Evolutionary conservation across 2,797 vertebrate species (phyloP), one percentile per base, ranked within the genome.

Genomic region (Megaceryle alcyon): DNA sequence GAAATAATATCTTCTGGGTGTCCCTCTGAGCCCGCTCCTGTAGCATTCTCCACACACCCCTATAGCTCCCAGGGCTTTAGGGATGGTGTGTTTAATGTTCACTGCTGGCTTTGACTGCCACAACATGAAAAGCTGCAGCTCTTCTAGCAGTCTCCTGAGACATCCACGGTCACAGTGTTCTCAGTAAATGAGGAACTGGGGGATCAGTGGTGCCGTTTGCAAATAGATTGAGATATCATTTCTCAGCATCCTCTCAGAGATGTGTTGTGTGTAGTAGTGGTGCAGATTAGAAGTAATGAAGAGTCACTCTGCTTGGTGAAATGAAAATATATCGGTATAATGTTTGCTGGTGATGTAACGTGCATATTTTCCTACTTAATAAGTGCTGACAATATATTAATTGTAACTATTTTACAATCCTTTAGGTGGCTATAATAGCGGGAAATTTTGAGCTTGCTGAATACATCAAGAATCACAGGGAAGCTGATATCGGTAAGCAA

Each of bases 371-470:
- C 26, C 29, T 53, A 14, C 61, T 56, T 29, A 15, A 22, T 31
- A 19, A 22, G n/a, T 29, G 33, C 17, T 66, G 60, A 21, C 16
- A 54, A n/a, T 8, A 1, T 48, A 80, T 88, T 94, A 94, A 96
- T 72, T 61, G 77, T 83, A 10, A 65, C 28, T 86, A 3, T 80
- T 87, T 87, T 95, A 9, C 64, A 5, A 82, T 94, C 79, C 92
- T 96, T 70, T 98, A 99, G 99, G 99, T 99, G 73, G 99, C 99
- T 51, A 99, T 99, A 88, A 99, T 99, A 39, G 99, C 99, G 1
- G 99, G 99, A 39, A 99, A 99, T 97, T 99, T 99, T 95, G 99
- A 99, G 94, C 98, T 99, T n/a, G 99, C 99, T 3, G 99, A 99
- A 91, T 99, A 99, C 88, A 98, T 99, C 97, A 99, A 99, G 98